phyloP scores from a whole-genome alignment of 2,113 vertebrate genomes.

The Tragelaphus imberbis region DNA sequence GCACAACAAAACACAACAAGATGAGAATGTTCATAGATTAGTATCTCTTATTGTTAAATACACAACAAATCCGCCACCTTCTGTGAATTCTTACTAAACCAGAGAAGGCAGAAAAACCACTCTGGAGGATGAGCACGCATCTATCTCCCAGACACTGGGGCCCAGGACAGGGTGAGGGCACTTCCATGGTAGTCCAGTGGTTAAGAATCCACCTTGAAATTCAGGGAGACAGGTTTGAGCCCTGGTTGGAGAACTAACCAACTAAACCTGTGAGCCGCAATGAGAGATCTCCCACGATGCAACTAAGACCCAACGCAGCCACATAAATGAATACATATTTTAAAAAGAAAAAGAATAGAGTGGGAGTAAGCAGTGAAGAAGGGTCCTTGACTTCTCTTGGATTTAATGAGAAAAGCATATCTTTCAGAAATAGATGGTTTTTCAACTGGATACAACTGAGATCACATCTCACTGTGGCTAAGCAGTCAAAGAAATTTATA shows the following conservation, averaged over 20 bases:
- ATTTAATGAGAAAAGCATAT: not conserved
- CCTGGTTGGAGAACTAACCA: not conserved
- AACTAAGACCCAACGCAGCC: not conserved
- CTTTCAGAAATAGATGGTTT: not conserved
- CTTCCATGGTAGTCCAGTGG: not conserved
- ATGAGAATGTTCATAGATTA: not conserved
- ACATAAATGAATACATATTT: not conserved
- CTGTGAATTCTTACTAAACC: not conserved
- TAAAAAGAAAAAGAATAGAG: not conserved
- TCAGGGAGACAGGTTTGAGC: not conserved
- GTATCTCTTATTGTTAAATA: not conserved
- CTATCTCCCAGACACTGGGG: not conserved
- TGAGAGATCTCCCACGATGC: not conserved
- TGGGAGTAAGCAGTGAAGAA: not conserved
- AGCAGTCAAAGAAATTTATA: not conserved
- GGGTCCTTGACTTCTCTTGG: not conserved
- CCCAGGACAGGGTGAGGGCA: not conserved
- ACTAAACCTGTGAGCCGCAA: not conserved
- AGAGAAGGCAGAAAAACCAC: not conserved
- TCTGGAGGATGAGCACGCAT: not conserved
- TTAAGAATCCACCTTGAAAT: not conserved
- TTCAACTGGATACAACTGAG: not conserved
- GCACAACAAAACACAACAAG: not conserved
- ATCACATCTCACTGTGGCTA: not conserved
- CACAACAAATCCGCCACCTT: not conserved